Evolutionary conservation across 2,113 vertebrate species (phyloP), one percentile per base, ranked within the genome.

Genomic region (Proterorhinus semilunaris): DNA sequence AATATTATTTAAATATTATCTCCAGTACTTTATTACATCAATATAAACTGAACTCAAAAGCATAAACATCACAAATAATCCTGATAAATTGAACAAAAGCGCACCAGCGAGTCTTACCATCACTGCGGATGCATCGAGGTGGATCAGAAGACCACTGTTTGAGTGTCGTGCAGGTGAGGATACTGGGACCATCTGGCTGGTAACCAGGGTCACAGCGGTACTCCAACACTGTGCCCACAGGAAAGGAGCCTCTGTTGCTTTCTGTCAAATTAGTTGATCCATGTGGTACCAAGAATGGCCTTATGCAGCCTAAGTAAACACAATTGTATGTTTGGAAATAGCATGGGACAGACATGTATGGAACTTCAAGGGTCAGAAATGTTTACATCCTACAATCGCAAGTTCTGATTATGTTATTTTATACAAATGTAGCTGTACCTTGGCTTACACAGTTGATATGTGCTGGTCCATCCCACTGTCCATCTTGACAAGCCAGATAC

Each of bases 401-500:
- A 53, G 51, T 53, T 8, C n/a, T 6, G 16, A 52, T 52, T 52
- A 52, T 63, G 15, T 62, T 62, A 1, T 9, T 43, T 10, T 1
- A 46, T 11, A 66, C 6, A 44, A n/a, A 67, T 62, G 36, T 79
- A 6, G 54, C 46, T 55, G 54, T 62, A 98, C 98, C 97, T 68
- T 95, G 96, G 44, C 92, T 96, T 57, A 90, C 94, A 86, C 98
- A 99, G 89, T 92, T 96, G 78, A 98, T 93, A 87, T 96, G 93
- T 93, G 96, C 94, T 62, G 95, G 92, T 10, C 95, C 94, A 54
- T 95, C 94, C 98, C 98, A 99, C 75, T 97, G 93, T 79, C 96
- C 96, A 81, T 96, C 93, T 86, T 95, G 94, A 86, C 98, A 99
- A n/a, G 96, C 98, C 90, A 98, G 85, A 83, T 98, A 99, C 64